Conservation (phyloP, 2,888 invertebrate species). For the Pristionchus exspectatus region DNA sequence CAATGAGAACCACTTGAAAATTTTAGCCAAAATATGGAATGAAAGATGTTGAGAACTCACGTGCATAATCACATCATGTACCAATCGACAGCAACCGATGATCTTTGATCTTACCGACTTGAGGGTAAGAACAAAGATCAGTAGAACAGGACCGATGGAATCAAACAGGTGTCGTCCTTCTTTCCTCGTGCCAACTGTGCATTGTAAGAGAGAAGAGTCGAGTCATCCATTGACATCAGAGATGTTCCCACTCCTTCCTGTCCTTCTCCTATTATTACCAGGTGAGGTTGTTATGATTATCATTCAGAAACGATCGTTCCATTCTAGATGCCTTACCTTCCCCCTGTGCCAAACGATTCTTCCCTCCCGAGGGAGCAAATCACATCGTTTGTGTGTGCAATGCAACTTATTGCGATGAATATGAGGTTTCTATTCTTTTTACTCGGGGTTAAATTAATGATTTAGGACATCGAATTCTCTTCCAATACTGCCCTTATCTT, state of each 20-base stretch:
- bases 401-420: slow-evolving; percentile 49
- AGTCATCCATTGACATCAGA: not conserved
- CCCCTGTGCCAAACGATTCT: slow-evolving; percentile 21
- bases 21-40: not conserved
- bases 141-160: not conserved
- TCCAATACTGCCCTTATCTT: not conserved
- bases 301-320: not conserved
- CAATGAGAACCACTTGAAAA: too few relatives aligned
- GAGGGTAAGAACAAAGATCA: not conserved
- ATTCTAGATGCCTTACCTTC: not conserved
- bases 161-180: slow-evolving; percentile 27
- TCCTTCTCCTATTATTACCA: not conserved
- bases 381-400: slow-evolving; percentile 51
- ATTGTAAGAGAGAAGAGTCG: not conserved
- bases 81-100: too few relatives aligned
- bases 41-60: too few relatives aligned
- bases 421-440: not conserved
- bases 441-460: not conserved
- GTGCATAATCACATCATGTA: too few relatives aligned
- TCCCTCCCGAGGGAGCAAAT: not conserved
- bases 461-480: not conserved
- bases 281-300: not conserved
- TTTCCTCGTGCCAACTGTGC: slow-evolving; percentile 15
- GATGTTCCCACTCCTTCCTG: not conserved
- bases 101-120: not conserved